Evolutionary conservation across 2,797 vertebrate species (phyloP).

Genomic region (Sebastes kiyomatsui): DNA sequence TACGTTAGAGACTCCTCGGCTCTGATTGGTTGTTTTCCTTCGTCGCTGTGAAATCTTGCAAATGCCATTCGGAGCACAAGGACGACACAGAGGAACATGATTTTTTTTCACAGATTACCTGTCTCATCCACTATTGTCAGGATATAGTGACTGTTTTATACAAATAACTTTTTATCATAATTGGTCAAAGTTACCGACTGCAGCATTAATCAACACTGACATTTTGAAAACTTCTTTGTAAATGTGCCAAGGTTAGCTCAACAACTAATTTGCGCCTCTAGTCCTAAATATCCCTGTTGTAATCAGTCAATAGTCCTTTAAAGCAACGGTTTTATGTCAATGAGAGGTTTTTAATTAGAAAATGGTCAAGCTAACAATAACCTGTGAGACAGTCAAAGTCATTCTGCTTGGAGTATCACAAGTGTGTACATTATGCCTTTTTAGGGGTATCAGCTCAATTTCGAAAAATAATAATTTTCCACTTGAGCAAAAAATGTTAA

Average conservation of each 20-base stretch:
- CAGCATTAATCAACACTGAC: background rate
- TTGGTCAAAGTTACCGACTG: too few relatives aligned
- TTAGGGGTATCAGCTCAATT: background rate
- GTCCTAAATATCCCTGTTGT: background rate
- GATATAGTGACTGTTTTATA: too few relatives aligned
- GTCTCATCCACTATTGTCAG: too few relatives aligned
- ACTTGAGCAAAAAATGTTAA: slow-evolving; percentile 19
- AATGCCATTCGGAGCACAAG: too few relatives aligned
- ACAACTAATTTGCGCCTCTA: background rate
- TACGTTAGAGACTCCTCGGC: background rate
- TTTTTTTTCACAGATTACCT: too few relatives aligned
- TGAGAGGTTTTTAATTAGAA: slow-evolving; percentile 50
- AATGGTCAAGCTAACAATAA: slow-evolving; percentile 20
- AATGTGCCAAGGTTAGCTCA: slow-evolving; percentile 1
- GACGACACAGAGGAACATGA: too few relatives aligned
- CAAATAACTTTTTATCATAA: too few relatives aligned
- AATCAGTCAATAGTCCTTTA: slow-evolving; percentile 19
- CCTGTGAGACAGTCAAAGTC: background rate
- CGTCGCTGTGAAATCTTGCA: background rate
- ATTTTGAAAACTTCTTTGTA: background rate
- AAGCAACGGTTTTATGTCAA: slow-evolving; percentile 4
- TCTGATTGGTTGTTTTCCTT: too few relatives aligned
- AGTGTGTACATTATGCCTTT: background rate
- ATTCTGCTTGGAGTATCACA: background rate
- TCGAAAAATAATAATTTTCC: slow-evolving; percentile 11